A percentile compares a stretch with the other conserved stretches of the same genome.
phyloP scores from a whole-genome alignment of 2,113 vertebrate species.

The Tyrannus savana region DNA sequence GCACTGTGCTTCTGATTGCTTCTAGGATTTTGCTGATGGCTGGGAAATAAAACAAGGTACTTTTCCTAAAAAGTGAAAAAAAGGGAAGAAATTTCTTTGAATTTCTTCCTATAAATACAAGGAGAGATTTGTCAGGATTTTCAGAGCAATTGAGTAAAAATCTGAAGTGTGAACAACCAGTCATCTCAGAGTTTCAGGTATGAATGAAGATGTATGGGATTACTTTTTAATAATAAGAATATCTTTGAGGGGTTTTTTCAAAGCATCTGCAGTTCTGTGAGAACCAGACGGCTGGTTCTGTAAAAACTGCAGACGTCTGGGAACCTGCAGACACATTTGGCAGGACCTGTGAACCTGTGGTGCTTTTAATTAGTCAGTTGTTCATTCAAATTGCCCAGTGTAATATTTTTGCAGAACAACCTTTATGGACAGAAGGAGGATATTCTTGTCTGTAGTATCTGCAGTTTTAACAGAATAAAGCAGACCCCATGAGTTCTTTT shows the following conservation, averaged over 20 bases:
- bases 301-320: not conserved
- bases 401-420: not conserved
- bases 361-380: not conserved
- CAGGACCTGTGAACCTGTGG: not conserved
- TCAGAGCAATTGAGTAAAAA: rapidly evolving
- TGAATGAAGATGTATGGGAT: not conserved
- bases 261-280: not conserved
- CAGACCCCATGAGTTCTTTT: not conserved
- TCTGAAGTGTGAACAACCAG: not conserved
- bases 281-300: not conserved
- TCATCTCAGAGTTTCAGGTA: not conserved
- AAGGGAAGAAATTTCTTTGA: not conserved
- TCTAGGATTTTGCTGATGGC: not conserved
- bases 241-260: not conserved
- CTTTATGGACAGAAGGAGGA: not conserved
- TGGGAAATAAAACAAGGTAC: not conserved
- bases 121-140: not conserved
- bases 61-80: not conserved
- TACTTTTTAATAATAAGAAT: not conserved
- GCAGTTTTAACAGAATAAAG: not conserved
- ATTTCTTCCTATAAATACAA: not conserved
- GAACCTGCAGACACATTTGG: not conserved
- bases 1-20: not conserved
- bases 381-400: not conserved
- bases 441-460: not conserved